A percentile compares a stretch with the other conserved stretches of the same genome.
These are phyloP conservation scores for Pseudococcus jackbeardsleyi DNA, from an alignment of 2,888 invertebrate genomes.

Conservation along the genomic window DNA sequence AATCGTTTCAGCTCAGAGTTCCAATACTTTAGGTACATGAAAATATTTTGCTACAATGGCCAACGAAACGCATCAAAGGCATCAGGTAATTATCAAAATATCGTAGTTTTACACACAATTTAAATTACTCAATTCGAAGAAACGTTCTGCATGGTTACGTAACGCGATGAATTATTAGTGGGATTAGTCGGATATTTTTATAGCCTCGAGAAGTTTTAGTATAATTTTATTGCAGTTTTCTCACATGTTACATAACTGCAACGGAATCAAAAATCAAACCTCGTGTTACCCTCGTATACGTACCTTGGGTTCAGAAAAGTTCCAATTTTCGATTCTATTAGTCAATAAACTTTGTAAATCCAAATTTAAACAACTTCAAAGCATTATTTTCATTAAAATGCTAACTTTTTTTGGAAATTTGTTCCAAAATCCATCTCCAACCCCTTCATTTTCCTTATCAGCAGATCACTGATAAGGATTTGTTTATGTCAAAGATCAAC, in stretches of 20 bases:
- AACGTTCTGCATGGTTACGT: background rate
- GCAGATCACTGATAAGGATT: background rate
- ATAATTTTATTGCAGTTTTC: too few species aligned
- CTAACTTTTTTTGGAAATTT: background rate
- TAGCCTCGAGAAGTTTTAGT: too few species aligned
- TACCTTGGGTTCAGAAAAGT: background rate
- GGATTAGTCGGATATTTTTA: background rate
- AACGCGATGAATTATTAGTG: background rate
- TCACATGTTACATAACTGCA: background rate
- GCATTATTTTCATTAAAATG: background rate
- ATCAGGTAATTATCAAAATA: slow-evolving; percentile 17
- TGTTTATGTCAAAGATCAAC: background rate
- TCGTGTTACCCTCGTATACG: background rate
- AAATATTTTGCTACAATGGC: slow-evolving; percentile 1
- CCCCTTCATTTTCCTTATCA: background rate
- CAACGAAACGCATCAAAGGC: slow-evolving; percentile 24
- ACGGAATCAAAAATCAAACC: background rate
- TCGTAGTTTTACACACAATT: background rate
- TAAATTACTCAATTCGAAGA: background rate
- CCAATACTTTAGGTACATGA: background rate
- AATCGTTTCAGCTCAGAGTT: background rate
- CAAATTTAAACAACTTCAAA: background rate
- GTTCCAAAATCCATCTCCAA: background rate
- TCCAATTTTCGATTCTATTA: background rate
- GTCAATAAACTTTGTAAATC: background rate